Percentiles rank a stretch among this genome's conserved stretches.
These are phyloP conservation scores for Lagorchestes hirsutus DNA, from an alignment of 2,797 vertebrate genomes.

Conservation along the genomic window DNA sequence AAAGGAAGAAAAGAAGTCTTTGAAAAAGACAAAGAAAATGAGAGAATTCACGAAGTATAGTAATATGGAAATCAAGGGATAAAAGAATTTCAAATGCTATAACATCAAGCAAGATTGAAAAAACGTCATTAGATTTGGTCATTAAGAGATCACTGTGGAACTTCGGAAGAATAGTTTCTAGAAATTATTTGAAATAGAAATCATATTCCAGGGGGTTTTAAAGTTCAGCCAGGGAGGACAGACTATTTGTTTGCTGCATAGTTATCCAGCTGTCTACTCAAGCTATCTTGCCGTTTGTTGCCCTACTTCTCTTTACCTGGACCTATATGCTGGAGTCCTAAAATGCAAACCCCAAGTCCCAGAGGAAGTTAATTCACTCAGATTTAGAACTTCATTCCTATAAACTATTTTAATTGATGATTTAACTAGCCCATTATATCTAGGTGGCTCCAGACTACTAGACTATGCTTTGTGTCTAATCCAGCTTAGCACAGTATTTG, in stretches of 20 bases:
- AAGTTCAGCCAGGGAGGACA: neutral
- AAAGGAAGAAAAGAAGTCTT: neutral
- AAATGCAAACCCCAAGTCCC: neutral
- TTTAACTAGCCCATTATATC: neutral
- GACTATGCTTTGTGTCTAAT: neutral
- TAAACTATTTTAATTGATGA: neutral
- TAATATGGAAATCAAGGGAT: neutral
- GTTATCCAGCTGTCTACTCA: neutral
- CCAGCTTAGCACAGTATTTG: neutral
- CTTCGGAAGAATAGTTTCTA: neutral
- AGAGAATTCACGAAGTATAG: neutral
- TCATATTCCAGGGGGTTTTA: neutral
- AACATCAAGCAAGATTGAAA: neutral
- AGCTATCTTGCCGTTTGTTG: neutral
- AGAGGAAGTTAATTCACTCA: neutral
- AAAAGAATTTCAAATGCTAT: neutral
- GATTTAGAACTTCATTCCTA: neutral
- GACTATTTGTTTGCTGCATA: neutral
- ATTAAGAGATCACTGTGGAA: neutral
- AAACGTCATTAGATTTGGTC: neutral
- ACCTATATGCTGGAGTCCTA: neutral
- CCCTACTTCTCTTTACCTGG: neutral
- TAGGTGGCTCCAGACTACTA: neutral
- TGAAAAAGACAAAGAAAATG: neutral
- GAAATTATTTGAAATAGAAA: neutral